phyloP scores from a whole-genome alignment of 2,888 invertebrate genomes.

The Homarus gammarus region DNA sequence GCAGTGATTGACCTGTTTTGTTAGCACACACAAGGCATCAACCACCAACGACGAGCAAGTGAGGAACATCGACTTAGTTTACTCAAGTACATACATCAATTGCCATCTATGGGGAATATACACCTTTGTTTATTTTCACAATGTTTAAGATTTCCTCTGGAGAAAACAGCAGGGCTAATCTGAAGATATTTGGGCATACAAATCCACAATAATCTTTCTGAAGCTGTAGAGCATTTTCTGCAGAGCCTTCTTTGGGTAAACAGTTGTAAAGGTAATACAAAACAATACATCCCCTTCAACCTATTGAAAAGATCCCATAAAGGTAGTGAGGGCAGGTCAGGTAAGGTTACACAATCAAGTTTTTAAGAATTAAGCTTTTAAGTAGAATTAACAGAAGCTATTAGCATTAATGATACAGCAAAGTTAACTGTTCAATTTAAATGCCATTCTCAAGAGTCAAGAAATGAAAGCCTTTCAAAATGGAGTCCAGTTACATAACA shows the following conservation, averaged over 20 bases:
- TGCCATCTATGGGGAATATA: conserved; percentile 4
- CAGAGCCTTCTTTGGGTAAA: background rate
- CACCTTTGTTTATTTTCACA: conserved; percentile 22
- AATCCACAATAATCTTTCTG: background rate
- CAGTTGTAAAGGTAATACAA: background rate
- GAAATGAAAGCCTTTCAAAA: background rate
- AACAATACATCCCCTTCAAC: background rate
- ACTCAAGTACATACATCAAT: background rate
- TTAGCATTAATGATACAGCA: background rate
- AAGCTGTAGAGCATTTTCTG: background rate
- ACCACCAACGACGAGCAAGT: conserved; percentile 49
- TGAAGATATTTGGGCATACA: background rate
- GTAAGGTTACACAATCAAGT: background rate
- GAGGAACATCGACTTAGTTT: conserved; percentile 40
- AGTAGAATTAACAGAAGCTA: background rate
- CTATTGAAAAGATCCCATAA: background rate
- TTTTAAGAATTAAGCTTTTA: background rate
- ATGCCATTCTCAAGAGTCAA: background rate
- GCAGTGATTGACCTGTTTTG: conserved; percentile 32
- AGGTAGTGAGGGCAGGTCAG: background rate
- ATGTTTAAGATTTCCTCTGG: background rate
- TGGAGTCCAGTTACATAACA: background rate
- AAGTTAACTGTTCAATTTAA: background rate
- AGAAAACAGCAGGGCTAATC: background rate
- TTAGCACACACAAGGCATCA: conserved; percentile 64